phyloP scores from a whole-genome alignment of 2,797 vertebrate genomes.

The Nyctibius grandis region DNA sequence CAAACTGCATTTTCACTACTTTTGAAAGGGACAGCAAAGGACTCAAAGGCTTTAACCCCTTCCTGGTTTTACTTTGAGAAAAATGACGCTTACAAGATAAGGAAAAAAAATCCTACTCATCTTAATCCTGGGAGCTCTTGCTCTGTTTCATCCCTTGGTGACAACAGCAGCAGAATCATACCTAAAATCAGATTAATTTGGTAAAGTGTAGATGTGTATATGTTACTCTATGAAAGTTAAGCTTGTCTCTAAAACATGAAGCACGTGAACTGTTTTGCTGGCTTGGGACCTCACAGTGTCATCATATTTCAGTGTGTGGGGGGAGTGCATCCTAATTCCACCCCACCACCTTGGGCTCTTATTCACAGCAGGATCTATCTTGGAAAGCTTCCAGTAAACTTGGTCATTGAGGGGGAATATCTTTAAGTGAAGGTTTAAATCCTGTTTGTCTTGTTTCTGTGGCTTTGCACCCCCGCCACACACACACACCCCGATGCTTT shows the following conservation, averaged over 20 bases:
- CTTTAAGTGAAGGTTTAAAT: background rate
- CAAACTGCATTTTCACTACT: background rate
- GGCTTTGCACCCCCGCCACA: background rate
- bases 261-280: background rate
- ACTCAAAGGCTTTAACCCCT: background rate
- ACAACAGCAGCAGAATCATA: background rate
- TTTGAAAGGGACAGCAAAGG: background rate
- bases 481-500: background rate
- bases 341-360: background rate
- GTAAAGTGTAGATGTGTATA: accelerated
- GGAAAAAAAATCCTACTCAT: background rate
- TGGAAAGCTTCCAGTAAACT: background rate
- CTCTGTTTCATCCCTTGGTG: background rate
- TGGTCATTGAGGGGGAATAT: background rate
- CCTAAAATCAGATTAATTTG: background rate
- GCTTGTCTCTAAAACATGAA: background rate
- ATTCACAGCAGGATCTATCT: background rate
- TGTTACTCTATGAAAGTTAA: background rate
- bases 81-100: background rate
- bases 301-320: background rate
- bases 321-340: background rate
- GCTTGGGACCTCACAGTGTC: background rate
- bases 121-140: background rate
- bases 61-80: background rate
- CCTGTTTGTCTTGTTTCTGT: background rate